Base-by-base conservation (phyloP, 2,888 invertebrate genomes). In the Odontomyia ornata region DNA sequence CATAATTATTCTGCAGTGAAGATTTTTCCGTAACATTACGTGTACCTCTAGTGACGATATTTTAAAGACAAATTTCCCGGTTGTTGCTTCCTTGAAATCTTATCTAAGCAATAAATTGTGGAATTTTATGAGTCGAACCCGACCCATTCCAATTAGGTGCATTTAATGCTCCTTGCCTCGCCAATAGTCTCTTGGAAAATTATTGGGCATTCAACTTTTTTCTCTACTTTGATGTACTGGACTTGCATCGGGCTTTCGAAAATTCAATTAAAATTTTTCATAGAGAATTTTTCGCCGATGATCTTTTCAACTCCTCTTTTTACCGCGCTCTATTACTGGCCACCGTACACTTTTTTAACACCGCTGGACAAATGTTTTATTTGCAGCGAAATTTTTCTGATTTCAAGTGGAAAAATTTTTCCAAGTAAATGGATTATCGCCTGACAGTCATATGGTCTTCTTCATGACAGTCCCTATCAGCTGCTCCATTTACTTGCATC, bases 261-360 rank as follows among this genome's bases (percentile, higher is more conserved):
- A 67, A 67, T 67, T 67, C 65, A 67, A 67, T 67, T 67, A 57
- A 28, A 71, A 72, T 56, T 52, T 71, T 71, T 71, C 52, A 15
- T 27, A 47, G 71, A 46, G 65, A 67, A 67, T 36, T 23, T 67
- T 43, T 67, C 65, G 65, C 65, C 65, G 43, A 30, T 11, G 65
- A 13, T 30, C n/a, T 36, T 67, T n/a, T 21, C 43, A 43, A 67
- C 43, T 36, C 21, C 65, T 43, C 65, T 36, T 67, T 67, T 43
- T 56, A 56, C 65, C 36, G 36, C 43, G 18, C 18, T 36, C 7
- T 56, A n/a, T 43, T 56, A 56, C 56, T 18, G n/a, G n/a, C 56
- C 9, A 56, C 56, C n/a, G 18, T 13, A 56, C 56, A 56, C 56
- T 56, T 56, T 56, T 56, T 7, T 56, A 18, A 7, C 5, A 18